phyloP scores from a whole-genome alignment of 2,113 vertebrate genomes.

The Lamprologus ornatipinnis region DNA sequence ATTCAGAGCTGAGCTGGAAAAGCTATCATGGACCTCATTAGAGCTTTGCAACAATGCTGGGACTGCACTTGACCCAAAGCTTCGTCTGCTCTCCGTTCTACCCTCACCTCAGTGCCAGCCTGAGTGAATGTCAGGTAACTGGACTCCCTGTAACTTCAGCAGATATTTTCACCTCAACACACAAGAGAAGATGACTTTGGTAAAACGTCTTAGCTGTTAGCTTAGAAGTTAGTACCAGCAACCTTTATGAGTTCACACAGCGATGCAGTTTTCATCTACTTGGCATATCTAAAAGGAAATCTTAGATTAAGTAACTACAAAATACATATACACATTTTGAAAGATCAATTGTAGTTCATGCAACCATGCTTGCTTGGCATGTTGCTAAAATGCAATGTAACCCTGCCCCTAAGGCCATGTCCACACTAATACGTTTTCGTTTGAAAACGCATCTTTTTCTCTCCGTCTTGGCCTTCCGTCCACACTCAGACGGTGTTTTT shows the following conservation, averaged over 20 bases:
- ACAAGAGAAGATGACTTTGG: not conserved
- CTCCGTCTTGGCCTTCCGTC: not conserved
- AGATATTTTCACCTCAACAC: not conserved
- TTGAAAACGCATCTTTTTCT: not conserved
- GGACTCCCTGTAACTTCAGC: not conserved
- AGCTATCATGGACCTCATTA: not conserved
- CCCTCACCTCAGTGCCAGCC: not conserved
- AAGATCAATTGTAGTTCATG: not conserved
- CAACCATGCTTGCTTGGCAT: not conserved
- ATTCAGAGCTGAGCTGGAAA: not conserved
- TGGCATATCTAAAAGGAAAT: not conserved
- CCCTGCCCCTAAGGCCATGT: not conserved
- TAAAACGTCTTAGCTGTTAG: not conserved
- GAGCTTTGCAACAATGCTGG: not conserved
- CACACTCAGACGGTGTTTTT: not conserved
- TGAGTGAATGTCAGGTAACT: not conserved
- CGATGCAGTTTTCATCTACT: not conserved
- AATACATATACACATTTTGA: not conserved
- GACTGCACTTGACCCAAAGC: not conserved
- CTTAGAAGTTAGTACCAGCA: not conserved
- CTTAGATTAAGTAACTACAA: not conserved
- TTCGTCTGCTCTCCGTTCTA: not conserved
- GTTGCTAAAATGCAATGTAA: not conserved
- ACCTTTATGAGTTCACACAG: not conserved
- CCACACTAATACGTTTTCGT: not conserved